Conservation (phyloP, 2,797 vertebrate species). For the Tenualosa thibaudeaui region DNA sequence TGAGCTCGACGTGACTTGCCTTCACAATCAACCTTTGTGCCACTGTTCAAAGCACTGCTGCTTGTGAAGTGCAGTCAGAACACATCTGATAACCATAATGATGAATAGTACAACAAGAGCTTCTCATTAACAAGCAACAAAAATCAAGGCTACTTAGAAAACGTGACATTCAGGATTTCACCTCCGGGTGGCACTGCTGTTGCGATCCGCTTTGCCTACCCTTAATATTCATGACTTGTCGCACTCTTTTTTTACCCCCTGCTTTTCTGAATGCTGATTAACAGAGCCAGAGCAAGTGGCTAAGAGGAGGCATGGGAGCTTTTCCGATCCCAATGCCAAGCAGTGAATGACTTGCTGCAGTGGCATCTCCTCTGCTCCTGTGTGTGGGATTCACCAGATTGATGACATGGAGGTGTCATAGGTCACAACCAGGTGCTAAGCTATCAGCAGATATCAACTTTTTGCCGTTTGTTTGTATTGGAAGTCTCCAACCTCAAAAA, state of each 20-base stretch:
- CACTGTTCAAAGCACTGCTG: background rate
- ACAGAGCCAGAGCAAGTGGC: background rate
- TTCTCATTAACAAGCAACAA: background rate
- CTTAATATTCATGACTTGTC: constrained; percentile 9
- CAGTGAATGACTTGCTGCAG: background rate
- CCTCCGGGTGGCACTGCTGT: background rate
- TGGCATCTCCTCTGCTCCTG: background rate
- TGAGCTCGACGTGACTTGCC: background rate
- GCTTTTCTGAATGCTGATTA: background rate
- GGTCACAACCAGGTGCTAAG: constrained; percentile 11
- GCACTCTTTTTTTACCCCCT: background rate
- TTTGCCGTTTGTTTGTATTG: background rate
- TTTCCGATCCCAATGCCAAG: background rate
- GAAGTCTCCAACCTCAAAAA: background rate
- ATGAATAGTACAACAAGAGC: background rate
- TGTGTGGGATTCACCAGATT: background rate
- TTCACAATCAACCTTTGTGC: background rate
- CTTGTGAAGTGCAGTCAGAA: background rate
- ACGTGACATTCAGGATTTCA: background rate
- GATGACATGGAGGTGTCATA: background rate
- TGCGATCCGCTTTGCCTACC: background rate
- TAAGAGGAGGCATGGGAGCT: background rate
- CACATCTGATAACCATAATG: background rate
- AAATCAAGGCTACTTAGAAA: background rate
- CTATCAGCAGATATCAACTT: background rate